Evolutionary conservation across 2,797 vertebrate genomes (phyloP).

Genomic region (Sylvia borin): DNA sequence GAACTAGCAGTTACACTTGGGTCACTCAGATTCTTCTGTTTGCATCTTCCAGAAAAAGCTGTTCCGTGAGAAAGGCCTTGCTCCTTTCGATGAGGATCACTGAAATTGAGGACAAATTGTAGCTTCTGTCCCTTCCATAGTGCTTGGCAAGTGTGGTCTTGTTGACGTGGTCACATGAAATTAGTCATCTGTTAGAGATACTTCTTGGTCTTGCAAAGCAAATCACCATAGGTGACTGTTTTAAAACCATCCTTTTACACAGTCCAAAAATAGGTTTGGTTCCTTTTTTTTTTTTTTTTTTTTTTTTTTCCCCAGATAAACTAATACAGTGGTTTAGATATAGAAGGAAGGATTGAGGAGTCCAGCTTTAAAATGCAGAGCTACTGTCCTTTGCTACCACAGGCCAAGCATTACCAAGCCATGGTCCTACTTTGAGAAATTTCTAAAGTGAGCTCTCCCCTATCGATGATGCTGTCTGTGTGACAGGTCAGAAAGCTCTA

Average conservation of each 20-base stretch:
- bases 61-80: neutral
- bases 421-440: neutral
- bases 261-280: neutral
- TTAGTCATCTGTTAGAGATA: neutral
- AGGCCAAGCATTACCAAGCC: neutral
- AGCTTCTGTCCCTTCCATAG: neutral
- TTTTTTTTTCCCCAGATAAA: neutral
- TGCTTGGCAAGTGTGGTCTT: neutral
- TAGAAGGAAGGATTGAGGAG: neutral
- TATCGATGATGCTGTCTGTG: rapidly evolving
- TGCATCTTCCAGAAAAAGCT: neutral
- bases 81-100: neutral
- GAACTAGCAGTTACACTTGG: neutral
- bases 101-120: neutral
- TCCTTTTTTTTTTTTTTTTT: neutral
- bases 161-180: rapidly evolving
- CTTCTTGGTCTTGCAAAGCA: neutral
- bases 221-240: neutral
- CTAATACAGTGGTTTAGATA: neutral
- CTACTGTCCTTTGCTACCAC: neutral
- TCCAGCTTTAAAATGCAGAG: neutral
- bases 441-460: neutral
- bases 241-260: neutral
- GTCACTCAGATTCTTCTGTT: neutral
- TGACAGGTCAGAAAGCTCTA: neutral